Evolutionary conservation across 2,888 invertebrate genomes (phyloP).

Genomic region (Drosophila quinaria): DNA sequence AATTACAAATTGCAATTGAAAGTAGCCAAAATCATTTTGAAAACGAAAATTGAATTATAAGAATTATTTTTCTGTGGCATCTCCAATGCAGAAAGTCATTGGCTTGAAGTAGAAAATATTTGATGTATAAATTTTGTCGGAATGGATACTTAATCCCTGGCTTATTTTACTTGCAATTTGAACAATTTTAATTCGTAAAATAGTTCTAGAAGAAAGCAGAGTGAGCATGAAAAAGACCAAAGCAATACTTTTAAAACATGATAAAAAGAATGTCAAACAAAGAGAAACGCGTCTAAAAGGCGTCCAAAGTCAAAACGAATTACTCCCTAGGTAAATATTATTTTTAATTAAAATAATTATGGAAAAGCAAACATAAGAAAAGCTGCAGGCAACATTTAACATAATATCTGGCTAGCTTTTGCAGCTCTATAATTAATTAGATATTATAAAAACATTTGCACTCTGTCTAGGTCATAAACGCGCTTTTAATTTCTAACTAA

Average conservation of each 20-base stretch:
- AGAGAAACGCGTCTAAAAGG: background rate
- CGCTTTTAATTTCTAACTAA: background rate
- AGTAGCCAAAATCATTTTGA: conserved; percentile 10
- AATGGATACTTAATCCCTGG: background rate
- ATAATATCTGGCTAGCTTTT: background rate
- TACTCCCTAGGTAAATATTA: background rate
- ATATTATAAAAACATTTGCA: conserved; percentile 13
- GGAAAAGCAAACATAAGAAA: background rate
- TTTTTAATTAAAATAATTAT: conserved; percentile 12
- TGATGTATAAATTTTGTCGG: background rate
- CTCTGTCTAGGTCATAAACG: background rate
- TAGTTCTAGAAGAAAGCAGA: background rate
- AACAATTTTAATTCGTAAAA: background rate
- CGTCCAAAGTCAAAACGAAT: background rate
- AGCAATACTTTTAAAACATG: too few species aligned
- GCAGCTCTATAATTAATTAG: conserved; percentile 7
- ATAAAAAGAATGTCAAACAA: background rate
- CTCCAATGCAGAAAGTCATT: background rate
- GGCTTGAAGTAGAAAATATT: background rate
- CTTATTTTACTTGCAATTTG: background rate
- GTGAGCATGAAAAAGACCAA: too few species aligned
- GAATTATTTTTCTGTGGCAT: conserved; percentile 5
- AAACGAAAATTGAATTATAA: background rate
- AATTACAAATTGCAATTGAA: conserved; percentile 24
- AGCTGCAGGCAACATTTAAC: background rate